Base-by-base conservation (phyloP, 2,113 vertebrate species). In the Catagonus wagneri region DNA sequence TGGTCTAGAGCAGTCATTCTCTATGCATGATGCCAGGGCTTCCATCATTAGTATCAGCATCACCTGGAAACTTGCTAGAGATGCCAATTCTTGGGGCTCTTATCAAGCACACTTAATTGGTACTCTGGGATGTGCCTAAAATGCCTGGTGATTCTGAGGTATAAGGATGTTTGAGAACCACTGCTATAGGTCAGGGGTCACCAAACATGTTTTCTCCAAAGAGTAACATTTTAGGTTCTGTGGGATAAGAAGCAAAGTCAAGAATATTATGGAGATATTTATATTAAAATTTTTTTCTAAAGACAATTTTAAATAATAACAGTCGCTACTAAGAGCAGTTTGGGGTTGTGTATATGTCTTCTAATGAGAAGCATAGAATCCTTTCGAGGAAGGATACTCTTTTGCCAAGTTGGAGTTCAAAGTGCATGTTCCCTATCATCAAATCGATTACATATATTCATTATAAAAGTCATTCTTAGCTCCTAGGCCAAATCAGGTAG, bases 401-500 rank as follows among this genome's bases (percentile, higher is more conserved):
- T 83, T 93, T 54, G 25, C 34, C 89, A 63, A 95, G 2, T 61
- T 90, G 17, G 27, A 27, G 7, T 36, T 71, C 32, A 66, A 54
- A 95, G 65, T 75, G 68, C 56, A 61, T 83, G 27, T 16, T 79
- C 27, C 6, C 12, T 78, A 27, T 94, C 50, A 68, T 79, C 27
- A 91, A 75, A 89, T 32, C 19, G 9, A 90, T 23, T 66, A 11
- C 12, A 44, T 89, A 11, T 32, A 15, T 52, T 90, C 63, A 52
- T 66, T 80, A 3, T 74, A 74, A 94, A 92, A 89, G 20, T 88
- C 29, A 85, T 29, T 39, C 15, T 66, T 84, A 72, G 44, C 29
- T 76, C 76, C 27, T 69, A 20, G 66, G 0, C 25, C 13, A 72
- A 72, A 72, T 52, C 75, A 81, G 17, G 11, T 27, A 52, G 27